Percentiles rank a stretch among this genome's conserved stretches.
Evolutionary conservation across 2,113 vertebrate genomes (phyloP).

Genomic region (Eulemur macaco): DNA sequence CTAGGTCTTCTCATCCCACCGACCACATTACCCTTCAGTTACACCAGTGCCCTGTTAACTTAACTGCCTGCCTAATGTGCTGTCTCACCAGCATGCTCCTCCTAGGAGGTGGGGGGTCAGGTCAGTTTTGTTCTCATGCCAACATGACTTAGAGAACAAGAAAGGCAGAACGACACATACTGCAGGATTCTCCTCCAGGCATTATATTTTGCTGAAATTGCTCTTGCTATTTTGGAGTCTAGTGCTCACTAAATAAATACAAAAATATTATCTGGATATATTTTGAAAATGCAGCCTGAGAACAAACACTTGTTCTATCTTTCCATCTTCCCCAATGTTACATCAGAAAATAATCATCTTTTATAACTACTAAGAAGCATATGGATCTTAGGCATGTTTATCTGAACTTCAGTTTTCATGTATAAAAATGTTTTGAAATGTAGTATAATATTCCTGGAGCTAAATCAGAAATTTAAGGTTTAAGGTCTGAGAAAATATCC

Average conservation of each 20-base stretch:
- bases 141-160: background rate
- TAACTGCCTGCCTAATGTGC: background rate
- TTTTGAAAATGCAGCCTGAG: constrained; percentile 12
- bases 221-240: background rate
- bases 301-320: background rate
- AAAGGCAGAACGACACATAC: background rate
- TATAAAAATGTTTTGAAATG: background rate
- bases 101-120: background rate
- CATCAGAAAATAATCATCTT: background rate
- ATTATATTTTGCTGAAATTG: background rate
- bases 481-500: background rate
- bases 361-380: background rate
- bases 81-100: background rate
- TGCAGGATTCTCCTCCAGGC: background rate
- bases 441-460: background rate
- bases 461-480: background rate
- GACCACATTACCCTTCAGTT: background rate
- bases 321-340: background rate
- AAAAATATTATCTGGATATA: background rate
- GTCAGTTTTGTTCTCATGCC: background rate
- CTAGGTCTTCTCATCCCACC: background rate
- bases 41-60: background rate
- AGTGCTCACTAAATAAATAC: background rate
- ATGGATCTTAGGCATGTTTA: background rate
- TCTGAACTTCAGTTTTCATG: background rate